Evolutionary conservation across 2,113 vertebrate genomes (phyloP), one percentile per base, ranked within the genome.

Genomic region (Oplegnathus fasciatus): DNA sequence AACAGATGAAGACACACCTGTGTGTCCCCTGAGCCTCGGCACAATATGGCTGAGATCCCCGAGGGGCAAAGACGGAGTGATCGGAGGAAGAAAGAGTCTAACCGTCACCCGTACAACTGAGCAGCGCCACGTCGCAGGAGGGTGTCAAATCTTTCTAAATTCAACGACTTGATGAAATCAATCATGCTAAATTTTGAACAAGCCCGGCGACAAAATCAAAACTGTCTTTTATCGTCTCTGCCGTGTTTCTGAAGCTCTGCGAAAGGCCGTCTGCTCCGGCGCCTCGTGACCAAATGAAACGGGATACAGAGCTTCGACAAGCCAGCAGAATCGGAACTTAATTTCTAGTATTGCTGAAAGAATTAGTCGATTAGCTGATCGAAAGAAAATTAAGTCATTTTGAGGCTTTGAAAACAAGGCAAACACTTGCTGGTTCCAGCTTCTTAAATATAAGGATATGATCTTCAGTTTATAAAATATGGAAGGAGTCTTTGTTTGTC

Each of bases 1-100:
- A 91, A 83, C 85, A 92, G 89, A 87, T 91, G 86, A 89, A 84
- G 82, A 86, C 76, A 83, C 94, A 93, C 93, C 93, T 95, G 94
- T 82, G 88, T 55, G n/a, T 78, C 88, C 64, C 82, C 32, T 6
- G 85, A 89, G 87, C 71, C 24, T 52, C 3, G 54, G 89, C 79
- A 74, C 91, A 92, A 92, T 86, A 88, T 90, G 92, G 88, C 82
- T 57, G 80, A 71, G 66, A 78, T 83, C 86, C 92, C 91, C 0
- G 18, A 72, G 88, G 86, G 90, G 24, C 46, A 26, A 13, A 74
- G 71, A 75, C 14, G 11, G 87, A 84, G 68, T 44, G 86, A 69
- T n/a, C 69, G 28, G 76, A 69, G 66, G 67, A 64, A 71, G 74
- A 67, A 62, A 72, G 58, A 60, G 30, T 64, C 26, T 0, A 46